phyloP scores from a whole-genome alignment of 2,113 vertebrate species.

The Rhea americana region DNA sequence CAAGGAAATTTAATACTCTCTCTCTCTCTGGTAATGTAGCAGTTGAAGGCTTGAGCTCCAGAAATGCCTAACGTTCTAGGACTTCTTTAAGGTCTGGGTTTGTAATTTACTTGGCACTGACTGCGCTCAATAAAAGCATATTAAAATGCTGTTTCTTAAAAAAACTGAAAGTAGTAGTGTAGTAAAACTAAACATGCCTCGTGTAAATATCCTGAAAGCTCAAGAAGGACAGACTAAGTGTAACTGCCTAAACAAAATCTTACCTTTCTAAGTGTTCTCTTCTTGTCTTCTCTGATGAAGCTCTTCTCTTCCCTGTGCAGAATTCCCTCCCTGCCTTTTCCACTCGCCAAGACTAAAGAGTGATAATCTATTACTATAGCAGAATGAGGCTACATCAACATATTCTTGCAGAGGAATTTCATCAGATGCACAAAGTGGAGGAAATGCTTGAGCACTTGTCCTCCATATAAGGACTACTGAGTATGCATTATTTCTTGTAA shows the following conservation, averaged over 20 bases:
- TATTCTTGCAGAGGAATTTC: background rate
- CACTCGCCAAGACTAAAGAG: background rate
- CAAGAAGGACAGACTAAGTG: too few relatives aligned
- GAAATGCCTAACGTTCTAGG: accelerated
- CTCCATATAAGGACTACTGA: background rate
- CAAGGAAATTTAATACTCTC: background rate
- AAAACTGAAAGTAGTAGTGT: background rate
- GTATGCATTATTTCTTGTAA: background rate
- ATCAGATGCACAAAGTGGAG: background rate
- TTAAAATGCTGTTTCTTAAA: background rate
- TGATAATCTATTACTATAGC: background rate
- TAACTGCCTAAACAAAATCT: background rate
- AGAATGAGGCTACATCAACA: background rate
- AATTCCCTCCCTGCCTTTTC: background rate
- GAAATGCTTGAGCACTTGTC: background rate
- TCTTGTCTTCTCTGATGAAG: background rate
- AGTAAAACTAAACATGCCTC: background rate
- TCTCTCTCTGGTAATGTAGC: background rate
- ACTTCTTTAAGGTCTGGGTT: background rate
- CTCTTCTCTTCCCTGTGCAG: background rate
- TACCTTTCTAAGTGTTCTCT: background rate
- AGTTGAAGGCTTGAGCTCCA: background rate
- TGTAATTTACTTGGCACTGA: background rate
- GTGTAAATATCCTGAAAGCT: background rate
- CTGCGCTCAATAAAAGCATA: background rate